Evolutionary conservation across 2,113 vertebrate genomes (phyloP).

Genomic region (Hippocampus abdominalis): DNA sequence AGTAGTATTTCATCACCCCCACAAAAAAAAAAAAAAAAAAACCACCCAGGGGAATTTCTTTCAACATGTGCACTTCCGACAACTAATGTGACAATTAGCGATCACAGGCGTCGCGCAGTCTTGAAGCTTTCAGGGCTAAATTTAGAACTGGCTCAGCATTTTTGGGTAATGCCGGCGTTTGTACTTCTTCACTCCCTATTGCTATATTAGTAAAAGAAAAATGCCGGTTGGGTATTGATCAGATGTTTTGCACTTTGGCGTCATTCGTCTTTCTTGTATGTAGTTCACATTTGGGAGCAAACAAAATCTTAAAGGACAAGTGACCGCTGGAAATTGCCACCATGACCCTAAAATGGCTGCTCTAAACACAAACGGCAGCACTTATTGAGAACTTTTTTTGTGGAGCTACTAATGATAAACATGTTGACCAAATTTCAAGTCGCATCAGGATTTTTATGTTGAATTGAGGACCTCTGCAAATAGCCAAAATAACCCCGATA

Average conservation of each 20-base stretch:
- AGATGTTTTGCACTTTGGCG: background rate
- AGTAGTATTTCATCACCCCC: background rate
- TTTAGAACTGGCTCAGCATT: background rate
- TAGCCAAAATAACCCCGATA: no score
- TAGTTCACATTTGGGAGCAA: background rate
- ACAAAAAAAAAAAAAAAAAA: slow-evolving; percentile 2
- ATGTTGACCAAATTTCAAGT: no score
- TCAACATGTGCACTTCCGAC: background rate
- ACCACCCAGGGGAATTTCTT: background rate
- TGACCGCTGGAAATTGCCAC: no score
- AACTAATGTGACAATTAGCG: slow-evolving; percentile 1
- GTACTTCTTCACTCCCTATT: background rate
- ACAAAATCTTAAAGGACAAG: no score
- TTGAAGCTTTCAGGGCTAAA: background rate
- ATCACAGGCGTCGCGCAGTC: background rate
- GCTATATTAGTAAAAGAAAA: background rate
- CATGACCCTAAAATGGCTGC: no score
- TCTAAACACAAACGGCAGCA: background rate
- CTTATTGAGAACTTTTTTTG: background rate
- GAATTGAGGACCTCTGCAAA: no score
- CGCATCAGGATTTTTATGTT: no score
- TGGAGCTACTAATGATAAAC: no score
- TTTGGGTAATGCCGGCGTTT: background rate
- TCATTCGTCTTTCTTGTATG: background rate
- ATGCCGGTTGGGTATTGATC: background rate